phyloP scores from a whole-genome alignment of 2,888 invertebrate genomes.

The Macaria liturata region DNA sequence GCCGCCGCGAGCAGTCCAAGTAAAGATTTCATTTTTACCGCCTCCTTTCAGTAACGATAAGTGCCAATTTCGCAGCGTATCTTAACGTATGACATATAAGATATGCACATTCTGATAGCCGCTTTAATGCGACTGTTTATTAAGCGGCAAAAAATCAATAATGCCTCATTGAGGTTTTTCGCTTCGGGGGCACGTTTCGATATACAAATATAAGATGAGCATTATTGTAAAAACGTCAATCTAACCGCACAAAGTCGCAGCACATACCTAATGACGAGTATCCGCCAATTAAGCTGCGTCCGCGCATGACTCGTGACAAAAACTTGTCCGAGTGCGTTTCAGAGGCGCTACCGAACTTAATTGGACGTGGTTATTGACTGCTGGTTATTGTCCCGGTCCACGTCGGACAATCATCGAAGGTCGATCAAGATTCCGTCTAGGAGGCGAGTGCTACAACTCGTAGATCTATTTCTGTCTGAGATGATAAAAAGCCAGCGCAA shows the following conservation, averaged over 20 bases:
- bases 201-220: slow-evolving; percentile 18
- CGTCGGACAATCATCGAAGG: slow-evolving; percentile 64
- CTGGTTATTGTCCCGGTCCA: slow-evolving; percentile 58
- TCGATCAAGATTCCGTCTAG: slow-evolving; percentile 44
- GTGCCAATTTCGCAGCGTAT: slow-evolving; percentile 15
- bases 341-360: slow-evolving; percentile 80
- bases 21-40: slow-evolving; percentile 8
- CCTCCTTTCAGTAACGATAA: slow-evolving; percentile 7
- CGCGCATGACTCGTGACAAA: slow-evolving; percentile 61
- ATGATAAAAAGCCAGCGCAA: slow-evolving; percentile 45
- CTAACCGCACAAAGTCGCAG: slow-evolving; percentile 39
- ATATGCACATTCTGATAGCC: slow-evolving; percentile 19
- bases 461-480: slow-evolving; percentile 56
- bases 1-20: slow-evolving; percentile 8
- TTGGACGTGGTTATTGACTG: slow-evolving; percentile 71
- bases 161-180: slow-evolving; percentile 9
- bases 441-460: slow-evolving; percentile 17
- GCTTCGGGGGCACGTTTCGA: slow-evolving; percentile 6
- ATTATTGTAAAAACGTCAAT: slow-evolving; percentile 24
- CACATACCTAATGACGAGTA: slow-evolving; percentile 72
- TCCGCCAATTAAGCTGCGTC: slow-evolving; percentile 72
- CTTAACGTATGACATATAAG: slow-evolving; percentile 15
- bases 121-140: slow-evolving; percentile 15
- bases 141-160: slow-evolving; percentile 1
- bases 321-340: slow-evolving; percentile 65